Evolutionary conservation across 2,888 invertebrate species (phyloP), one percentile per base, ranked within the genome.

Genomic region (Chaetoderma sp.): DNA sequence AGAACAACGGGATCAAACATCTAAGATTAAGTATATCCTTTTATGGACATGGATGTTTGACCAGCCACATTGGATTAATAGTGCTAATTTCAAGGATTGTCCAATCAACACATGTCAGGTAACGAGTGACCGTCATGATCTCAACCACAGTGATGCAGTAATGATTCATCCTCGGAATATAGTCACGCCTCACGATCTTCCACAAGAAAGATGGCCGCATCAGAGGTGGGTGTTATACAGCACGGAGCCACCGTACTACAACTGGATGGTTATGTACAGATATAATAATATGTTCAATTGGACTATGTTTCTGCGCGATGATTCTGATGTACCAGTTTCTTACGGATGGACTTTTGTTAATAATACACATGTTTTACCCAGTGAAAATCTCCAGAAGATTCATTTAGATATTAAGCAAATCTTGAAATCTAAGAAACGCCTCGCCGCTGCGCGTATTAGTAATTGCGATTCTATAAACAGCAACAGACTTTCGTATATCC

Each of bases 11-110:
- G n/a, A n/a, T n/a, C n/a, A n/a, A n/a, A n/a, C n/a, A n/a, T n/a
- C n/a, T n/a, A n/a, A n/a, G n/a, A n/a, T n/a, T n/a, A n/a, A n/a
- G n/a, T n/a, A n/a, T n/a, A 52, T 52, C 3, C 32, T 52, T 8
- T 8, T 52, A 23, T 52, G 52, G 52, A 52, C 52, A 52, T n/a
- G 4, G 8, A 32, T 52, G n/a, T 52, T 52, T 30, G 52, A 33
- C 2, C 28, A n/a, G n/a, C n/a, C n/a, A n/a, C n/a, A n/a, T n/a
- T n/a, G n/a, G n/a, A n/a, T n/a, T n/a, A n/a, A n/a, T n/a, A n/a
- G n/a, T n/a, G n/a, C n/a, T n/a, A n/a, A n/a, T n/a, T n/a, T n/a
- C n/a, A n/a, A n/a, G n/a, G n/a, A n/a, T n/a, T n/a, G n/a, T n/a
- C n/a, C n/a, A n/a, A n/a, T n/a, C n/a, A n/a, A n/a, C n/a, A n/a